Evolutionary conservation across 1,140 invertebrate species (phyloP).

Genomic region (Paracyclopina nana): DNA sequence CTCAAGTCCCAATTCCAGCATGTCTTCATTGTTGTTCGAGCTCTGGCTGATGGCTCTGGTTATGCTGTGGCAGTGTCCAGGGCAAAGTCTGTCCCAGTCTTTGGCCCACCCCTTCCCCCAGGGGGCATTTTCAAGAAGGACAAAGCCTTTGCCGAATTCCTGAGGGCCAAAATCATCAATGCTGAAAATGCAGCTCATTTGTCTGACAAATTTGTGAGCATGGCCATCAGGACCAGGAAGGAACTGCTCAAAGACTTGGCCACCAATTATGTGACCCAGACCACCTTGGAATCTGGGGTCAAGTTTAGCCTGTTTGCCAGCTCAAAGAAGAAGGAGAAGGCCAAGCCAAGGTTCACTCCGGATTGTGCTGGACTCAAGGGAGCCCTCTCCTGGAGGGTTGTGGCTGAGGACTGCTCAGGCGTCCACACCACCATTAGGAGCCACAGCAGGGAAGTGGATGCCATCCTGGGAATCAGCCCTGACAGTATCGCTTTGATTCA

Average conservation of each 20-base stretch:
- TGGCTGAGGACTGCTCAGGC: slow-evolving; percentile 36
- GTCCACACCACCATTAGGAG: background rate
- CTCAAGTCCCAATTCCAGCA: slow-evolving; percentile 92
- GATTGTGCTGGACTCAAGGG: slow-evolving; percentile 39
- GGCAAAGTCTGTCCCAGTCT: slow-evolving; percentile 84
- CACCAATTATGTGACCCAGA: slow-evolving; percentile 58
- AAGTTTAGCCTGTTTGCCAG: slow-evolving; percentile 56
- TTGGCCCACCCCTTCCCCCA: slow-evolving; percentile 75
- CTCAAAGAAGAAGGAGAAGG: slow-evolving; percentile 42
- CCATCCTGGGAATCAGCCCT: slow-evolving; percentile 63
- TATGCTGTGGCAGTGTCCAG: slow-evolving; percentile 66
- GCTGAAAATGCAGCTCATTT: slow-evolving; percentile 76
- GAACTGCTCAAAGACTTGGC: slow-evolving; percentile 82
- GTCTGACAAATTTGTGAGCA: slow-evolving; percentile 77
- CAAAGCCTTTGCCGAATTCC: slow-evolving; percentile 73
- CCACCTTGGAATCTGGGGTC: slow-evolving; percentile 58
- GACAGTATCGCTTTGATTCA: slow-evolving; percentile 73
- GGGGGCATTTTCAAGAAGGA: slow-evolving; percentile 65
- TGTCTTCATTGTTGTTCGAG: slow-evolving; percentile 84
- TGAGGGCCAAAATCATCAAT: slow-evolving; percentile 87
- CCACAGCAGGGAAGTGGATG: slow-evolving; percentile 36
- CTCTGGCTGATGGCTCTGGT: slow-evolving; percentile 71
- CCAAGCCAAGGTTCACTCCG: slow-evolving; percentile 41
- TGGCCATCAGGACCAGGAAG: slow-evolving; percentile 84
- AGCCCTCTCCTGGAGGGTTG: slow-evolving; percentile 54